Conservation (phyloP, 2,888 invertebrate genomes). For the Eudemis profundana region DNA sequence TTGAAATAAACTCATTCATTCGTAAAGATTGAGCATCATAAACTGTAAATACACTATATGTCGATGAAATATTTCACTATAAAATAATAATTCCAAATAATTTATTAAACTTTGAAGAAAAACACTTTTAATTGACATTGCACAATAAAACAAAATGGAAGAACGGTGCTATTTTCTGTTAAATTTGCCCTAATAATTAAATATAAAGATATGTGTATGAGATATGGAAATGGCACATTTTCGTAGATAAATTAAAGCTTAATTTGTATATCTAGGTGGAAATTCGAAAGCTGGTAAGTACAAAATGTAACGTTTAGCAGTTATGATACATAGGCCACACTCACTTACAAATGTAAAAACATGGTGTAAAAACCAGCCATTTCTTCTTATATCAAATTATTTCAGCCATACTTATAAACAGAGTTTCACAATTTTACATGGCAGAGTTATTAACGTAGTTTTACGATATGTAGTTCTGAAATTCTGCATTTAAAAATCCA, state of each 20-base stretch:
- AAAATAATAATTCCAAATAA: conserved; percentile 43
- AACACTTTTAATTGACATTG: conserved; percentile 51
- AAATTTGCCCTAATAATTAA: conserved; percentile 45
- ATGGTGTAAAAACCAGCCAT: conserved; percentile 30
- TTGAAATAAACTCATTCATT: conserved; percentile 56
- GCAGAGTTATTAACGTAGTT: background rate
- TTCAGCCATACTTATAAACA: background rate
- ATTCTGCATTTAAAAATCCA: too few species aligned
- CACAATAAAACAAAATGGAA: conserved; percentile 53
- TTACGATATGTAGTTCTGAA: background rate
- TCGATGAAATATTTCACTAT: conserved; percentile 38
- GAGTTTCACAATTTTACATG: conserved; percentile 9
- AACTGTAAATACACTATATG: conserved; percentile 49
- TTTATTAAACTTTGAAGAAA: conserved; percentile 45
- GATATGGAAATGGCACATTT: conserved; percentile 57
- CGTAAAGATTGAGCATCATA: conserved; percentile 67
- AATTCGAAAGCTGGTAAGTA: conserved; percentile 39
- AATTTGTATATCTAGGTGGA: conserved; percentile 40
- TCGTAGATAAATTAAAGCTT: conserved; percentile 50
- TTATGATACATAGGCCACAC: conserved; percentile 44
- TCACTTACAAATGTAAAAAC: conserved; percentile 43
- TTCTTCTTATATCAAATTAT: conserved; percentile 21
- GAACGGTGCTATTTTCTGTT: conserved; percentile 52
- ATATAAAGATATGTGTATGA: conserved; percentile 56
- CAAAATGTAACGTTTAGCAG: conserved; percentile 39